Evolutionary conservation across 2,888 invertebrate species (phyloP).

Genomic region (Phalera bucephala): DNA sequence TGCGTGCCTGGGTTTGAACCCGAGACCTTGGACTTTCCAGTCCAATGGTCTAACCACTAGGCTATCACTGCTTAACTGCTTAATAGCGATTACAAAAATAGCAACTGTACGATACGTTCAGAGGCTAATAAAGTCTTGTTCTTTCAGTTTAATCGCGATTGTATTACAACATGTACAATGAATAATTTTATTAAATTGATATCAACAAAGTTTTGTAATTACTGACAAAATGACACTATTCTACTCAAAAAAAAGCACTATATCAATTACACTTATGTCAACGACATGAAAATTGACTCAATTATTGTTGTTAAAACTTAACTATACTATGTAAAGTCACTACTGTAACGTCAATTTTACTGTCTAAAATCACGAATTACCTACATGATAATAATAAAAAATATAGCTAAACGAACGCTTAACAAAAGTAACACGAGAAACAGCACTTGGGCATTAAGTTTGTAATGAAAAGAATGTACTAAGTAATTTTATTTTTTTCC

Average conservation of each 20-base stretch:
- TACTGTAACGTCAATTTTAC: slow-evolving; percentile 33
- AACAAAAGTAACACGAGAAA: slow-evolving; percentile 51
- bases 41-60: no score
- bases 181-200: slow-evolving; percentile 1
- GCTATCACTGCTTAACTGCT: no score
- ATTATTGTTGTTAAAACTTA: neutral
- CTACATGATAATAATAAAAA: slow-evolving; percentile 18
- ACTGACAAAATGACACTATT: slow-evolving; percentile 48
- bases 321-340: neutral
- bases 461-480: slow-evolving; percentile 49
- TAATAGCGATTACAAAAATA: no score
- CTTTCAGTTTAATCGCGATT: no score
- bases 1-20: no score
- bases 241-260: slow-evolving; percentile 34
- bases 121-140: no score
- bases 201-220: slow-evolving; percentile 11
- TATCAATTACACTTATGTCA: slow-evolving; percentile 23
- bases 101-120: no score
- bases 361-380: slow-evolving; percentile 33
- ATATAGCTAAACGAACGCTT: slow-evolving; percentile 41
- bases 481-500: slow-evolving; percentile 57
- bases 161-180: no score
- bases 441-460: slow-evolving; percentile 57
- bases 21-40: no score
- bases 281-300: slow-evolving; percentile 29